These are phyloP conservation scores for Geopemphigus sp. DNA, from an alignment of 1,140 invertebrate genomes.

Conservation along the genomic window DNA sequence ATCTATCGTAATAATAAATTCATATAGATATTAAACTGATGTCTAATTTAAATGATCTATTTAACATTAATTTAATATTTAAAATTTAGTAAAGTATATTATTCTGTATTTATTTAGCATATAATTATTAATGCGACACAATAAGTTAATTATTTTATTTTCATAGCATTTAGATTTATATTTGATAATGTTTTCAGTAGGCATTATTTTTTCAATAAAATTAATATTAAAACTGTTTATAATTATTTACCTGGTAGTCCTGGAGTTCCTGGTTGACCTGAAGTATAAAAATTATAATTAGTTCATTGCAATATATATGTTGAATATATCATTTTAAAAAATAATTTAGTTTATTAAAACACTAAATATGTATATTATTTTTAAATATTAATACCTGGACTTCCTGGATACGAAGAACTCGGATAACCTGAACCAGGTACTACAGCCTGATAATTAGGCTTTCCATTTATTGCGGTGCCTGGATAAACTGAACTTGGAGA, in stretches of 20 bases:
- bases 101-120: not conserved
- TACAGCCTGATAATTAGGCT: slow-evolving; percentile 51
- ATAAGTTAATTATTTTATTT: not conserved
- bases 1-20: no score
- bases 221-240: not conserved
- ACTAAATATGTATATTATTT: not conserved
- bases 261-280: slow-evolving; percentile 49
- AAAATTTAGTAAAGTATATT: not conserved
- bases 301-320: not conserved
- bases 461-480: slow-evolving; percentile 38
- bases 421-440: slow-evolving; percentile 20
- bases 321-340: no score
- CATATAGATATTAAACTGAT: no score
- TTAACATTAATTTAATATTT: no score
- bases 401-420: slow-evolving; percentile 25
- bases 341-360: no score
- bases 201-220: not conserved
- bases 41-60: no score
- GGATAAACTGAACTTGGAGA: slow-evolving; percentile 51
- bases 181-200: no score
- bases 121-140: no score
- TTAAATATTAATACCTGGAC: slow-evolving; percentile 20
- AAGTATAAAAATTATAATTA: not conserved
- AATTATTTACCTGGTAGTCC: slow-evolving; percentile 49
- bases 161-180: no score